Conservation (phyloP, 2,888 invertebrate species). For the Itoplectis maculator region DNA sequence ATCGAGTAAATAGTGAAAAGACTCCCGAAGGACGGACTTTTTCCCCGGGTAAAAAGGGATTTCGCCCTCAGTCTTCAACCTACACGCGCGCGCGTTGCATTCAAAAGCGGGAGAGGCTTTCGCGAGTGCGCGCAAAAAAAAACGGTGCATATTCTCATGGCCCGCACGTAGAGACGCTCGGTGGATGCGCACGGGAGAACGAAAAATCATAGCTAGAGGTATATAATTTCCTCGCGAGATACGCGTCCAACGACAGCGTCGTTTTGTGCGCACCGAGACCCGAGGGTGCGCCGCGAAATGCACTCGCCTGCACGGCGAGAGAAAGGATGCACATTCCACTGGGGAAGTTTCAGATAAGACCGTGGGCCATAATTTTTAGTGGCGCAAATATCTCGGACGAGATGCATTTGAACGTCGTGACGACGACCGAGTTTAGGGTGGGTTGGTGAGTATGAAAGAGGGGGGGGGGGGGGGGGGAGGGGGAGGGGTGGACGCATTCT, state of each 20-base stretch:
- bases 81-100: neutral
- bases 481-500: too few species aligned
- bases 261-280: neutral
- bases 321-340: constrained; percentile 8
- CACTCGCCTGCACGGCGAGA: neutral
- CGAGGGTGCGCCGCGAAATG: neutral
- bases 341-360: neutral
- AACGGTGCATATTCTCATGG: constrained; percentile 29
- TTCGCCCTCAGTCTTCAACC: neutral
- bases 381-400: constrained; percentile 32
- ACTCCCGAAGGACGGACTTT: constrained; percentile 9
- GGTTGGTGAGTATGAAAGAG: too few species aligned
- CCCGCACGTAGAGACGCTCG: constrained; percentile 5
- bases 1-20: neutral
- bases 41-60: neutral
- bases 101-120: neutral
- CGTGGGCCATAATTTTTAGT: constrained; percentile 15
- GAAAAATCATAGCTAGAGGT: constrained; percentile 16
- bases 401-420: constrained; percentile 14
- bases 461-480: too few species aligned
- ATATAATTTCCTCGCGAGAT: constrained; percentile 20
- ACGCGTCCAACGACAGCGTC: constrained; percentile 1
- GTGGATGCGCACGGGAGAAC: neutral
- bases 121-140: neutral
- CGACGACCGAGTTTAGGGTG: neutral